Evolutionary conservation across 2,888 invertebrate species (phyloP), one percentile per base, ranked within the genome.

Genomic region (Axea sp.): DNA sequence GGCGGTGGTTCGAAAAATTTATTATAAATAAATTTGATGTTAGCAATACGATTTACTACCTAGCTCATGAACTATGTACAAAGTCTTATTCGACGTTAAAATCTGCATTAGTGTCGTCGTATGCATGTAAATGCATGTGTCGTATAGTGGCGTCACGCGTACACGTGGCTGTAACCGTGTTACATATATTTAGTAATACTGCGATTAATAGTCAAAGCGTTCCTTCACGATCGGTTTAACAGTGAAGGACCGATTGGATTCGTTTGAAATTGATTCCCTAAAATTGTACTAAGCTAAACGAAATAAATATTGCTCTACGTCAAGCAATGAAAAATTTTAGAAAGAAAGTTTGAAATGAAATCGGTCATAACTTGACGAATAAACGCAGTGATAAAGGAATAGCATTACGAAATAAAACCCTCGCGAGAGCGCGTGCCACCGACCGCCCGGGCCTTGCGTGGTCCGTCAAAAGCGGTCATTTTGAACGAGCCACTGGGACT

Each of bases 141-240:
- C n/a, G 33, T 43, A 35, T 59, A 19, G 15, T 9, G 31, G 47
- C 28, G 35, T 35, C 30, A 14, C 33, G 30, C 49, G 39, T 39
- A 30, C 24, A 9, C 15, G 30, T 55, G 8, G 37, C 12, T 65
- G 28, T 53, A 28, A 53, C 33, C 7, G 53, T 26, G 64, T 78
- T 86, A 84, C 82, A 78, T 86, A 86, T 81, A 84, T 84, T 84
- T 83, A 84, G 79, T 86, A 87, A 87, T 87, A 86, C 87, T 86
- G 87, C 80, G 80, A 84, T 84, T 82, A 83, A 84, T 85, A 86
- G 83, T 84, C 80, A 80, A 83, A 84, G 80, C 82, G 82, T 78
- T 75, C 69, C 75, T 76, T 76, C 71, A 72, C 76, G 53, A n/a
- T n/a, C n/a, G n/a, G n/a, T n/a, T n/a, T n/a, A n/a, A n/a, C n/a